phyloP scores from a whole-genome alignment of 2,797 vertebrate genomes.

The Danio kyathit region DNA sequence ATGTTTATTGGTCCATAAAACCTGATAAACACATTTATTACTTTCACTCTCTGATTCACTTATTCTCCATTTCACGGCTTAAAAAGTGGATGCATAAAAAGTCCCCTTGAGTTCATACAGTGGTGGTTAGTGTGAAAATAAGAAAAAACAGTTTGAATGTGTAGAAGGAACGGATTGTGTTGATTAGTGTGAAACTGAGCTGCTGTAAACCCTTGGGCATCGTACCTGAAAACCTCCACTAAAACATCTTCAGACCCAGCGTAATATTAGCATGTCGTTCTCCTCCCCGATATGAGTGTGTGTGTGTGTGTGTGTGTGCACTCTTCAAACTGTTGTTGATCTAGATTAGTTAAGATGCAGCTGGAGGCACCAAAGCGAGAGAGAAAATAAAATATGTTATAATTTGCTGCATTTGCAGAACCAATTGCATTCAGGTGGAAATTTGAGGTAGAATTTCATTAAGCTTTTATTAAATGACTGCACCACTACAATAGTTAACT shows the following conservation, averaged over 20 bases:
- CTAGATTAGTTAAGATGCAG: constrained; percentile 34
- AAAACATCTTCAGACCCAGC: constrained; percentile 7
- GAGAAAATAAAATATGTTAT: constrained; percentile 12
- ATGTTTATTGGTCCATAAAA: constrained; percentile 23
- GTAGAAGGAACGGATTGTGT: constrained; percentile 2
- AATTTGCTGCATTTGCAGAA: constrained; percentile 26
- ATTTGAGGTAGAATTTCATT: neutral
- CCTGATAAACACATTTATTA: constrained; percentile 29
- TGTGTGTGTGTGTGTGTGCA: neutral
- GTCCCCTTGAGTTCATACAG: neutral
- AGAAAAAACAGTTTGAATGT: neutral
- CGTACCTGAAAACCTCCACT: constrained; percentile 25
- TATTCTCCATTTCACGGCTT: neutral
- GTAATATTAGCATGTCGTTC: constrained; percentile 3
- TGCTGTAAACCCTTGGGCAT: constrained; percentile 26
- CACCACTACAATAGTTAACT: neutral
- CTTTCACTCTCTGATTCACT: neutral
- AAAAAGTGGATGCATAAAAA: neutral
- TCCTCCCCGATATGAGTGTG: neutral
- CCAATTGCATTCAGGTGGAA: neutral
- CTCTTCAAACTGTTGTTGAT: constrained; percentile 38
- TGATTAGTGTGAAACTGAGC: constrained; percentile 37
- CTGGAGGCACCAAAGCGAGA: neutral
- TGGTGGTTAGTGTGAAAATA: neutral
- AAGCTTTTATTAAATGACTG: neutral